These are phyloP conservation scores for Julus scanicus DNA, from an alignment of 2,888 invertebrate genomes.

Conservation along the genomic window DNA sequence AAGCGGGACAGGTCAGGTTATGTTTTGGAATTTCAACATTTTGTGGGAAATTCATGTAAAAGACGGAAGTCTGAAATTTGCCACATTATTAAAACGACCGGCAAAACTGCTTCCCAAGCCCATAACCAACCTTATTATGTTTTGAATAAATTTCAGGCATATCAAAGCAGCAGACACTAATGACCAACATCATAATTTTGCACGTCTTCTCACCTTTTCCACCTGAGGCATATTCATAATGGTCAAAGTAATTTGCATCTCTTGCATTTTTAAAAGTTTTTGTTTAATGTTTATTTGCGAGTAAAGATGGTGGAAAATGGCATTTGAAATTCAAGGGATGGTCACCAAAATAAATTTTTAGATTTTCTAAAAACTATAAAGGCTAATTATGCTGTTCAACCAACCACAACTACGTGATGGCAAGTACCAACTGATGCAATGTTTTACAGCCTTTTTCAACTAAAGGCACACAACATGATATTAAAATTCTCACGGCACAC, in stretches of 20 bases:
- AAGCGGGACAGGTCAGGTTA: background rate
- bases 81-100: background rate
- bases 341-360: background rate
- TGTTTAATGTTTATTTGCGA: background rate
- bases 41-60: background rate
- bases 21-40: background rate
- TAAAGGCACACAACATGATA: too few relatives aligned
- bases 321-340: background rate
- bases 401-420: too few relatives aligned
- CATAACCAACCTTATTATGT: slow-evolving; percentile 26
- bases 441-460: too few relatives aligned
- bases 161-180: slow-evolving; percentile 15
- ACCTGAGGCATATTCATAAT: background rate
- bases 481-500: too few relatives aligned
- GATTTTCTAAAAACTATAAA: background rate
- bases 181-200: slow-evolving; percentile 34
- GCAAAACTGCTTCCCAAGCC: background rate
- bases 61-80: background rate
- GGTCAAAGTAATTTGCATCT: background rate
- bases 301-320: background rate
- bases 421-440: too few relatives aligned
- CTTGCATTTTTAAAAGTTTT: background rate
- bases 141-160: background rate
- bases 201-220: background rate
- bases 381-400: background rate